Percentiles rank a stretch among this genome's conserved stretches.
phyloP scores from a whole-genome alignment of 2,888 invertebrate species.

The Cephus rjabovi region DNA sequence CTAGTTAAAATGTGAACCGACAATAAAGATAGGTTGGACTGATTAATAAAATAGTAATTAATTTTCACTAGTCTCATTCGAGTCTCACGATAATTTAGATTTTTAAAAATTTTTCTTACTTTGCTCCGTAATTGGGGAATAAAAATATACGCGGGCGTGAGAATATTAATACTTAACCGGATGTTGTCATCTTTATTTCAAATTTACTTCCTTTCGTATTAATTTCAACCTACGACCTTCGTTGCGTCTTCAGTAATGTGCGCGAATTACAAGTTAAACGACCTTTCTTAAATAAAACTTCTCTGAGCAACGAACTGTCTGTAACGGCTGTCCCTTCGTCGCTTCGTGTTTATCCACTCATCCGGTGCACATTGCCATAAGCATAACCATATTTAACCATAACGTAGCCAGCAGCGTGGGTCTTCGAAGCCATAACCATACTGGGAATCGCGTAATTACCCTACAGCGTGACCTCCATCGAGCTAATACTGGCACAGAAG shows the following conservation, averaged over 20 bases:
- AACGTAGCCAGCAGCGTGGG: neutral
- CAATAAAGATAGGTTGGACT: neutral
- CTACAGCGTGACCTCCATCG: neutral
- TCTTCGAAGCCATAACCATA: conserved; percentile 2
- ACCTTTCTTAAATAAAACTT: neutral
- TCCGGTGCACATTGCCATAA: neutral
- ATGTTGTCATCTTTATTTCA: neutral
- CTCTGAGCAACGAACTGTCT: neutral
- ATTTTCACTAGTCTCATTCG: neutral
- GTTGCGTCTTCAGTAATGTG: neutral
- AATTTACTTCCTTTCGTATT: neutral
- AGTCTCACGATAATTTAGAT: neutral
- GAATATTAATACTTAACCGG: neutral
- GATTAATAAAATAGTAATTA: neutral
- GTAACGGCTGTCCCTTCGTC: neutral
- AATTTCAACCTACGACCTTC: neutral
- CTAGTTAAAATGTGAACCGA: neutral
- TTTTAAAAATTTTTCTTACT: neutral
- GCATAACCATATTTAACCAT: conserved; percentile 12
- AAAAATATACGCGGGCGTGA: neutral
- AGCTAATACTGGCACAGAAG: neutral
- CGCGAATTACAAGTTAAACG: neutral
- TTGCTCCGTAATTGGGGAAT: neutral
- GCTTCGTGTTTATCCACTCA: neutral
- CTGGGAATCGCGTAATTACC: neutral